These are phyloP conservation scores for Anoura caudifer DNA, from an alignment of 2,113 vertebrate species.

Conservation along the genomic window DNA sequence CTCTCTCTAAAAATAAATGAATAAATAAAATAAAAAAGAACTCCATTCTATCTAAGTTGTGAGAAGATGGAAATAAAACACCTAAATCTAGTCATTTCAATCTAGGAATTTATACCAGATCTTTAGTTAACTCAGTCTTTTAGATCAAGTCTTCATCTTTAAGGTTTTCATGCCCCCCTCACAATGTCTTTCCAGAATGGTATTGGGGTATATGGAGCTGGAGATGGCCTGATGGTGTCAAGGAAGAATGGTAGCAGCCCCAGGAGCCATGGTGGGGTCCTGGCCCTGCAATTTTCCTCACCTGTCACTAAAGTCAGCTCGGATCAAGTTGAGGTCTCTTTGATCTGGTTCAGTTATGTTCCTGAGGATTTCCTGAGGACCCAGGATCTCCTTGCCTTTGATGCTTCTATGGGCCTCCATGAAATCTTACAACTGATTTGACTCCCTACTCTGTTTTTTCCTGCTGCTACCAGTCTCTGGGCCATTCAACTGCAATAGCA, in stretches of 20 bases:
- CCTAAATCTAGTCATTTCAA: background rate
- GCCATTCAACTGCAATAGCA: background rate
- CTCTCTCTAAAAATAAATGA: too few species aligned
- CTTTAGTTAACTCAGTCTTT: background rate
- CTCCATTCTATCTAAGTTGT: background rate
- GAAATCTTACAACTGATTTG: background rate
- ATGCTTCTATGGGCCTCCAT: background rate
- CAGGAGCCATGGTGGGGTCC: background rate
- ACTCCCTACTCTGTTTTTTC: background rate
- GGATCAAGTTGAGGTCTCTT: background rate
- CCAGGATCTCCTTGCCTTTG: background rate
- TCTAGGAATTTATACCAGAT: background rate
- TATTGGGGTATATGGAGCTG: background rate
- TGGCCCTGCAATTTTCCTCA: background rate
- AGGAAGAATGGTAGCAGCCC: background rate
- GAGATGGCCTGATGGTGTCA: background rate
- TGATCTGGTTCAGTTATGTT: background rate
- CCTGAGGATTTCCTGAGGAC: background rate
- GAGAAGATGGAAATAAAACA: background rate
- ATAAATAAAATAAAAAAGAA: too few species aligned
- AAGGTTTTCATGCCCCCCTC: background rate
- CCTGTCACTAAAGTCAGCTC: background rate
- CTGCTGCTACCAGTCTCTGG: background rate
- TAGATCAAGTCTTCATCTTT: background rate
- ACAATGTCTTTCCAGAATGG: background rate